phyloP scores from a whole-genome alignment of 2,888 invertebrate species.

The Anoncus sp. region DNA sequence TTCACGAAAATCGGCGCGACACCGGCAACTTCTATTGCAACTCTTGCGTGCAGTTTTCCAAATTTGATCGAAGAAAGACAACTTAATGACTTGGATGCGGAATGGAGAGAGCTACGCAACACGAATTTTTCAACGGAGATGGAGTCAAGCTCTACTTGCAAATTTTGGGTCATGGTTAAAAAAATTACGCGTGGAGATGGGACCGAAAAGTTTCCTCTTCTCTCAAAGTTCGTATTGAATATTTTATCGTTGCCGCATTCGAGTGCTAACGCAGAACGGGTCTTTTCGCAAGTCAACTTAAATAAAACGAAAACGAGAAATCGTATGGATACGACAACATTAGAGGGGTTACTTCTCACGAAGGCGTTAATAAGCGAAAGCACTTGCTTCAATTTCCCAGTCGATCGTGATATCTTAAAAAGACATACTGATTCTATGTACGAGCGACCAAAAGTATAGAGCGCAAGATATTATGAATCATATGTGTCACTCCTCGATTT shows the following conservation, averaged over 20 bases:
- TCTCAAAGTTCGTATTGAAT: constrained; percentile 33
- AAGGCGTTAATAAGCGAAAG: neutral
- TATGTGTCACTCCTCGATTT: no score
- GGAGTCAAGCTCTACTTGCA: constrained; percentile 2
- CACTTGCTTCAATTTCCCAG: no score
- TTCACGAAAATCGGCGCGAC: constrained; percentile 1
- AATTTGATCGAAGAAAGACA: constrained; percentile 36
- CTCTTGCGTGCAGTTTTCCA: constrained; percentile 33
- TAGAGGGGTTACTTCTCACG: constrained; percentile 35
- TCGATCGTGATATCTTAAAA: no score
- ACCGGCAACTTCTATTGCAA: constrained; percentile 32
- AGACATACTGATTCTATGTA: no score
- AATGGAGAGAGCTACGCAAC: constrained; percentile 45
- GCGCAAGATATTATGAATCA: no score
- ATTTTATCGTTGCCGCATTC: constrained; percentile 43
- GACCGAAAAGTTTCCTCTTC: constrained; percentile 29
- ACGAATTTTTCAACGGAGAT: constrained; percentile 4
- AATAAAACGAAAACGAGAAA: constrained; percentile 50
- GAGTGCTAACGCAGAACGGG: constrained; percentile 46
- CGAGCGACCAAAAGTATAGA: no score
- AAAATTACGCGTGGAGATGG: constrained; percentile 30
- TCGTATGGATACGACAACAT: constrained; percentile 31
- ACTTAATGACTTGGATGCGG: constrained; percentile 42
- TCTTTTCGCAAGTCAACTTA: constrained; percentile 43
- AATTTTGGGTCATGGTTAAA: constrained; percentile 34